phyloP scores from a whole-genome alignment of 2,888 invertebrate genomes.

The Oithona nana region DNA sequence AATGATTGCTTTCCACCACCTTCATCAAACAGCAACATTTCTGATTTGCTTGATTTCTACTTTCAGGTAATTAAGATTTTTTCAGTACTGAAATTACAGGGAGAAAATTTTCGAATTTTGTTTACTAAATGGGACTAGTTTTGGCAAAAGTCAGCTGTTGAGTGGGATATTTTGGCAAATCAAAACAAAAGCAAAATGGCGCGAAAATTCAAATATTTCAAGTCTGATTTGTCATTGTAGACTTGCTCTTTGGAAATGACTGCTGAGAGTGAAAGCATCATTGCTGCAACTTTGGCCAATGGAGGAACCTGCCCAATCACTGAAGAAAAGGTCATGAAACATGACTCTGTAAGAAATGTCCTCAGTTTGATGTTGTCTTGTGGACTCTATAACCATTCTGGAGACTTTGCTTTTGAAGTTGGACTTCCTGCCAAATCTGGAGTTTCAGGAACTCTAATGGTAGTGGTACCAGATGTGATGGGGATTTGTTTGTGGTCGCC shows the following conservation, averaged over 20 bases:
- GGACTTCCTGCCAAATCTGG: constrained; percentile 36
- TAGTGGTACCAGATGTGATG: constrained; percentile 90
- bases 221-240: constrained; percentile 34
- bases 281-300: constrained; percentile 87
- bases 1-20: constrained; percentile 88
- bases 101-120: neutral
- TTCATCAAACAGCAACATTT: constrained; percentile 65
- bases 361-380: constrained; percentile 93
- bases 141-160: no score
- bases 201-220: neutral
- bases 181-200: no score
- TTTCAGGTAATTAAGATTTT: constrained; percentile 57
- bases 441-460: constrained; percentile 67
- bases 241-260: constrained; percentile 85
- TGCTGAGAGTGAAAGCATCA: constrained; percentile 76
- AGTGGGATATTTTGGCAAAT: no score
- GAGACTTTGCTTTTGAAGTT: constrained; percentile 79
- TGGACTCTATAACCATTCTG: constrained; percentile 56
- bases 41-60: constrained; percentile 90
- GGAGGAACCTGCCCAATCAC: constrained; percentile 92
- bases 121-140: no score
- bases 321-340: constrained; percentile 72
- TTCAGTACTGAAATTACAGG: no score
- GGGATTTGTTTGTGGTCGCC: constrained; percentile 88
- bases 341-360: constrained; percentile 79